Conservation (phyloP, 1,140 invertebrate species). For the Dendroctonus ponderosae region DNA sequence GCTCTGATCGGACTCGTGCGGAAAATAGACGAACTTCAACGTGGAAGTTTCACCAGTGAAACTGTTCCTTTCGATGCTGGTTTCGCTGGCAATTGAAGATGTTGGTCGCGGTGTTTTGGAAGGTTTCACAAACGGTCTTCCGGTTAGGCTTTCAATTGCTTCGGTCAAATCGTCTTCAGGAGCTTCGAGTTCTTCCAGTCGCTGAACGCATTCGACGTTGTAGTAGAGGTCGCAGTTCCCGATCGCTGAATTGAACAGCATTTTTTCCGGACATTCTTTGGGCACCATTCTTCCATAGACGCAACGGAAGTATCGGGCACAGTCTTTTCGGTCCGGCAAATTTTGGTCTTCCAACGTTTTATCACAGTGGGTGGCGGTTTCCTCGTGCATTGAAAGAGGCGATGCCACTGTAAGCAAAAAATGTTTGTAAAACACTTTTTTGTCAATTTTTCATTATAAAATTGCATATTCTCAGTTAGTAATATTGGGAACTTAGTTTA, state of each 20-base stretch:
- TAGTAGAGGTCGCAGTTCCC: constrained; percentile 45
- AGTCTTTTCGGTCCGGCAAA: constrained; percentile 32
- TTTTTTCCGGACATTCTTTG: constrained; percentile 44
- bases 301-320: constrained; percentile 44
- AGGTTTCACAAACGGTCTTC: constrained; percentile 2
- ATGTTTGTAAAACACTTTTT: not conserved
- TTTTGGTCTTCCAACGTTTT: constrained; percentile 20
- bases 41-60: constrained; percentile 5
- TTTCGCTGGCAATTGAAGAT: not conserved
- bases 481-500: no score
- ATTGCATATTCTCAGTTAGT: no score
- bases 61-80: not conserved
- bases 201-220: constrained; percentile 31
- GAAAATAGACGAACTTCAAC: constrained; percentile 29
- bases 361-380: constrained; percentile 1
- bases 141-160: constrained; percentile 14
- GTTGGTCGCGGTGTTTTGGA: not conserved
- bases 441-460: not conserved
- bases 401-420: constrained; percentile 10
- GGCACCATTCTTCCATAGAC: constrained; percentile 40
- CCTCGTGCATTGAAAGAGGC: not conserved
- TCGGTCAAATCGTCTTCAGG: not conserved
- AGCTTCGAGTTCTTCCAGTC: not conserved
- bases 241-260: constrained; percentile 48
- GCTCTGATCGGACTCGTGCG: constrained; percentile 55